Evolutionary conservation across 2,797 vertebrate genomes (phyloP), one percentile per base, ranked within the genome.

Genomic region (Syndactyla subalaris): DNA sequence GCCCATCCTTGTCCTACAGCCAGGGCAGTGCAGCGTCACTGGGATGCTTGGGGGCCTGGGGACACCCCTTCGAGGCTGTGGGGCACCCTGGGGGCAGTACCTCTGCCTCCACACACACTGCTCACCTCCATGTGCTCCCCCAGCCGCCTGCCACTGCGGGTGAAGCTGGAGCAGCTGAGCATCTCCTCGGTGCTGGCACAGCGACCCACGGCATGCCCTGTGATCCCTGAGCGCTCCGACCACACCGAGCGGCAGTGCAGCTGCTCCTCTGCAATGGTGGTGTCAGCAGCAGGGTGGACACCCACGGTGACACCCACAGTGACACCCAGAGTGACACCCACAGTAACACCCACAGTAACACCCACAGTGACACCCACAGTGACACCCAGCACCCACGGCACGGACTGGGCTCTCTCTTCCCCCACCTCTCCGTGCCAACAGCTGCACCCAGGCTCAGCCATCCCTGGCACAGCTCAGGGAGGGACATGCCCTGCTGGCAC

Each of bases 191-290:
- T 82, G 0, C 22, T 9, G 9, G 98, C 96, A 12, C 99, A 99
- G 91, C 23, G 97, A 65, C 96, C 98, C 63, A 87, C 20, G 0
- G 98, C 97, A 0, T 16, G 73, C 11, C 54, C 38, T 2, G 78
- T 62, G 21, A 86, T 96, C 24, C 97, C 98, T 4, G 98, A 99
- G 95, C 66, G 97, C 5, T 97, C 97, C 0, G 99, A 99, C 99
- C 99, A 99, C 97, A 98, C 98, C 0, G 98, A 98, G 78, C 99
- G 98, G 92, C 99, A 99, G 36, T 98, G 95, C 52, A 99, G 98
- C 88, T 96, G 97, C 83, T 88, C 93, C 2, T 93, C 99, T 99
- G 95, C 55, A 67, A 85, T 1, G 9, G 76, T 1, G 51, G 32
- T 1, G 0, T 89, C 76, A 63, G 72, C 1, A 0, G 10, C 0